Evolutionary conservation across 2,888 invertebrate genomes (phyloP).

Genomic region (Synanthedon tipuliformis): DNA sequence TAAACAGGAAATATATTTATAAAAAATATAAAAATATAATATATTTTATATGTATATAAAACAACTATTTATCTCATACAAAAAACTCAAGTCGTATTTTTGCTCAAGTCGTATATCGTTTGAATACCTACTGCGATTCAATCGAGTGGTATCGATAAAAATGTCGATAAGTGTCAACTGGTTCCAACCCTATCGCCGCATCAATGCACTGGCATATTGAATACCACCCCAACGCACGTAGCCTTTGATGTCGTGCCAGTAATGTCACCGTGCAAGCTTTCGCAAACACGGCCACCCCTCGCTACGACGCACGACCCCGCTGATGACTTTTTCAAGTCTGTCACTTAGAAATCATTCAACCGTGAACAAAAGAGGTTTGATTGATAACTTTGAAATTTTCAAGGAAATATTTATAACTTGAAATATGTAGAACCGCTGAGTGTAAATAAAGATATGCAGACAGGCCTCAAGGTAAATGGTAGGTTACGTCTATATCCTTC

Average conservation of each 20-base stretch:
- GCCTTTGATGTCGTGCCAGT: constrained; percentile 36
- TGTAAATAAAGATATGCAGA: no score
- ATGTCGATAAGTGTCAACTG: background rate
- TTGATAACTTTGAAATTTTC: background rate
- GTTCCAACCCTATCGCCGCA: constrained; percentile 18
- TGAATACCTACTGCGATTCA: no score
- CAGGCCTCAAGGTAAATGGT: no score
- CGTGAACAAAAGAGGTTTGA: background rate
- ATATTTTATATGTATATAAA: no score
- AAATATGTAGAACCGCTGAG: no score
- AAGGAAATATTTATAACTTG: no score
- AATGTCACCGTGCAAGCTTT: constrained; percentile 8
- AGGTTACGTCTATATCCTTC: no score
- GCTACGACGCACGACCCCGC: background rate
- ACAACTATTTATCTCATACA: no score
- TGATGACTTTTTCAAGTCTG: background rate
- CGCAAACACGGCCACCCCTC: background rate
- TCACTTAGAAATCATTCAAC: background rate
- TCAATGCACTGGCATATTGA: constrained; percentile 33
- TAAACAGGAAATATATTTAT: no score
- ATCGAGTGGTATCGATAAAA: constrained; percentile 6
- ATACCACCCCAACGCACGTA: constrained; percentile 12
- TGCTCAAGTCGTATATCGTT: no score
- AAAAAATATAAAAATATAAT: no score
- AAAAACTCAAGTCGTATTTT: no score